These are phyloP conservation scores for Macropus fuliginosus DNA, from an alignment of 2,797 vertebrate species.

Conservation along the genomic window DNA sequence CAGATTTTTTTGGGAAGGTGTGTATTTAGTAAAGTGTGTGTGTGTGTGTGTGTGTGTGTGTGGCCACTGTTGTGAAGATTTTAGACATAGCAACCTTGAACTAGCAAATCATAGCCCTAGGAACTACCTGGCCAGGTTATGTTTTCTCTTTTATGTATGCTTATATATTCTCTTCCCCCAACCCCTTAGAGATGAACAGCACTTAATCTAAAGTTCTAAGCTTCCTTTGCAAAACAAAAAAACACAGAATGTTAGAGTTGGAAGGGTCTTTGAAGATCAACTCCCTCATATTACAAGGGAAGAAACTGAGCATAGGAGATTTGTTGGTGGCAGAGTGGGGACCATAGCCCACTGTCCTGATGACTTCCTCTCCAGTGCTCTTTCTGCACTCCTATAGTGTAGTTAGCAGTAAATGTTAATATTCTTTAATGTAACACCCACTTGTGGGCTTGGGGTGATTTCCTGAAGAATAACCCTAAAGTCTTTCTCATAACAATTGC, in stretches of 20 bases:
- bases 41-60: background rate
- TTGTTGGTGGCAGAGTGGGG: background rate
- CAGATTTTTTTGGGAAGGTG: background rate
- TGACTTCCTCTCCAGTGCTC: background rate
- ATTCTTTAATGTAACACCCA: background rate
- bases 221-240: background rate
- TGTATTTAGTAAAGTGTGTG: background rate
- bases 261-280: background rate
- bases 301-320: background rate
- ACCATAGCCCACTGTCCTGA: background rate
- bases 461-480: background rate
- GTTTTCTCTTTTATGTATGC: background rate
- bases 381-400: background rate
- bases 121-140: background rate
- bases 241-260: background rate
- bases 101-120: background rate
- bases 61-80: background rate
- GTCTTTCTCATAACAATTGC: background rate
- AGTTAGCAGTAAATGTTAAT: background rate
- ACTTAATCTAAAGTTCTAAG: background rate
- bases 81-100: background rate
- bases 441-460: background rate
- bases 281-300: background rate
- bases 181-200: background rate
- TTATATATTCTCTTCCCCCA: background rate